phyloP scores from a whole-genome alignment of 2,888 invertebrate species.

The Ryuthela nishihirai region DNA sequence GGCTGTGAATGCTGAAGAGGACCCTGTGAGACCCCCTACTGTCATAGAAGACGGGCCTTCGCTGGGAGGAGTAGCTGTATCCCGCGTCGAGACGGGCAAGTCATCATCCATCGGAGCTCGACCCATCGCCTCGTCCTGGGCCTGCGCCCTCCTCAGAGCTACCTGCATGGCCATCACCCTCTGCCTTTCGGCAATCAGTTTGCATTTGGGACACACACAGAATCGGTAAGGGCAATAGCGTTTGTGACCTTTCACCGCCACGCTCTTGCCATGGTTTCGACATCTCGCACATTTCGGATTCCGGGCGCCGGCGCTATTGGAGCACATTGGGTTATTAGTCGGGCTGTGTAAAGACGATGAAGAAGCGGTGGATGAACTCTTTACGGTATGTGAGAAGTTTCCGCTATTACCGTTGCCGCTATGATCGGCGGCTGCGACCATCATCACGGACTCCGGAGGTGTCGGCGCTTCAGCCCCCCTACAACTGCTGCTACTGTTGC shows the following conservation, averaged over 20 bases:
- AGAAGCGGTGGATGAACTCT: too few relatives aligned
- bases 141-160: constrained; percentile 57
- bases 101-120: constrained; percentile 9
- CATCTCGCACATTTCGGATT: constrained; percentile 63
- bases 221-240: constrained; percentile 78
- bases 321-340: not conserved
- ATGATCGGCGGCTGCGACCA: not conserved
- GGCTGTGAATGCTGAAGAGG: constrained; percentile 16
- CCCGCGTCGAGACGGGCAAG: not conserved
- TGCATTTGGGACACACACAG: constrained; percentile 76
- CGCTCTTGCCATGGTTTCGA: constrained; percentile 80
- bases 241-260: constrained; percentile 80
- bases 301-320: constrained; percentile 43
- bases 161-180: constrained; percentile 64
- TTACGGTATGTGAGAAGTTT: too few relatives aligned
- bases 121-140: constrained; percentile 38
- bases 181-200: constrained; percentile 66
- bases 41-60: constrained; percentile 5
- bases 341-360: too few relatives aligned
- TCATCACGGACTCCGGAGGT: not conserved
- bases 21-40: too few relatives aligned
- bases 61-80: not conserved
- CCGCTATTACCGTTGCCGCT: too few relatives aligned
- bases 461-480: not conserved
- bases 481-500: not conserved